These are phyloP conservation scores for Drosophila orena DNA, from an alignment of 1,140 invertebrate species.

Conservation along the genomic window DNA sequence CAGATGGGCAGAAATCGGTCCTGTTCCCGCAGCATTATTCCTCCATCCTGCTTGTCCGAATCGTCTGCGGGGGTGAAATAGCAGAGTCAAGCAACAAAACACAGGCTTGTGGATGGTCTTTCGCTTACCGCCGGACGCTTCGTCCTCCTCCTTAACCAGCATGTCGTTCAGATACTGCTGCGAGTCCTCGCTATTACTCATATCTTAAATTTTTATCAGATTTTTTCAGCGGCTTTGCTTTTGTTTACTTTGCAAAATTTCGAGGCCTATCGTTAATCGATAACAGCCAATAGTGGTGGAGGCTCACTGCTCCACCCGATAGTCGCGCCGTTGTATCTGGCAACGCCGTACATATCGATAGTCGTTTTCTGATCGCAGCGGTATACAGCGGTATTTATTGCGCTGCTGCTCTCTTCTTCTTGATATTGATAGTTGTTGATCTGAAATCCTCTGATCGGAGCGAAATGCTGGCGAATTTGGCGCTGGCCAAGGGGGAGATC, in stretches of 20 bases:
- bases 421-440: conserved; percentile 1
- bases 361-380: conserved; percentile 57
- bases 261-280: background rate
- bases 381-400: conserved; percentile 47
- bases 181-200: conserved; percentile 80
- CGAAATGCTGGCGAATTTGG: conserved; percentile 37
- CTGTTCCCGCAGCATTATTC: conserved; percentile 90
- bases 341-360: conserved; percentile 22
- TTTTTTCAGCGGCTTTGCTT: background rate
- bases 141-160: conserved; percentile 74
- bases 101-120: too few relatives aligned
- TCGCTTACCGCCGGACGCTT: conserved; percentile 65
- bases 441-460: conserved; percentile 8
- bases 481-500: conserved; percentile 39
- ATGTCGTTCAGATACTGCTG: conserved; percentile 73
- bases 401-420: conserved; percentile 3
- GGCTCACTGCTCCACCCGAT: conserved; percentile 11
- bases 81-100: background rate
- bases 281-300: conserved; percentile 1
- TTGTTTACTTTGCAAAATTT: conserved; percentile 12
- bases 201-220: conserved; percentile 13
- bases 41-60: conserved; percentile 73
- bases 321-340: background rate
- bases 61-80: conserved; percentile 51
- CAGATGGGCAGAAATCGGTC: conserved; percentile 99